Evolutionary conservation across 2,888 invertebrate species (phyloP).

Genomic region (Stenchaetothrips biformis): DNA sequence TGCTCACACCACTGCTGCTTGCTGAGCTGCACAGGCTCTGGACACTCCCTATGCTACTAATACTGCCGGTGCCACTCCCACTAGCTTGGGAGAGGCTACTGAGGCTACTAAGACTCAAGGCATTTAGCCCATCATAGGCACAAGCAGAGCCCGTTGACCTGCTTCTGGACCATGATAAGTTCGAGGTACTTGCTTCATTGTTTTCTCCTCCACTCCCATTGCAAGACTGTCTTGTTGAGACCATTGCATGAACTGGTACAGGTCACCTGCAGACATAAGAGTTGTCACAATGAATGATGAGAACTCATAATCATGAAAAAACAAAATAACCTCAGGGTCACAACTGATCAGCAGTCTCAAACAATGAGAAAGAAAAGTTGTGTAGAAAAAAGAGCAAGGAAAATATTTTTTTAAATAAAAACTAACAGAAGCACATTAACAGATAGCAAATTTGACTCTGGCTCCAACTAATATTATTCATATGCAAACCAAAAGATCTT

Average conservation of each 20-base stretch:
- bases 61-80: not conserved
- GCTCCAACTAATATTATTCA: too few species aligned
- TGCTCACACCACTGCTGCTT: not conserved
- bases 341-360: too few species aligned
- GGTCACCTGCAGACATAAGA: not conserved
- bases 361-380: too few species aligned
- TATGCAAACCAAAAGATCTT: too few species aligned
- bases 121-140: not conserved
- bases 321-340: too few species aligned
- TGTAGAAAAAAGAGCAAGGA: too few species aligned
- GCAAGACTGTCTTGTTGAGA: conserved; percentile 11
- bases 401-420: too few species aligned
- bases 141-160: not conserved
- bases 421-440: too few species aligned
- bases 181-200: not conserved
- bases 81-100: not conserved
- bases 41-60: not conserved
- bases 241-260: not conserved
- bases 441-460: too few species aligned
- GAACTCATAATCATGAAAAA: too few species aligned
- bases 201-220: conserved; percentile 10
- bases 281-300: not conserved
- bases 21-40: not conserved
- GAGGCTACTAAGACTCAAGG: not conserved
- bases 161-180: not conserved